A percentile compares a stretch with the other conserved stretches of the same genome.
phyloP scores from a whole-genome alignment of 2,797 vertebrate genomes.

The Cuculus canorus region DNA sequence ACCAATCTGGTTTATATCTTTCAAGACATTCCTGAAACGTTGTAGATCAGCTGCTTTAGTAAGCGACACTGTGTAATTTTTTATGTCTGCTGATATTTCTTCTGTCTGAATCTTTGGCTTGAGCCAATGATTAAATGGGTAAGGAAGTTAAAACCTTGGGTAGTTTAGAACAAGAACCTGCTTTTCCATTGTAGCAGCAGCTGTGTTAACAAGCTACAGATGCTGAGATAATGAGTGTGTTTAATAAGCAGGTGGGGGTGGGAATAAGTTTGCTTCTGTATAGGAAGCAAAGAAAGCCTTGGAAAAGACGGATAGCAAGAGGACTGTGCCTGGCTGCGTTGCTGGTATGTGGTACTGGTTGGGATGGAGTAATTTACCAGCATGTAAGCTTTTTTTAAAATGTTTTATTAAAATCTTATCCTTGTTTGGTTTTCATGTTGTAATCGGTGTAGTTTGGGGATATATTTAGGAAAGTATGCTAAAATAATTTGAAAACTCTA shows the following conservation, averaged over 20 bases:
- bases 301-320: not conserved
- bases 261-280: not conserved
- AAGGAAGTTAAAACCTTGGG: not conserved
- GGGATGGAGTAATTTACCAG: not conserved
- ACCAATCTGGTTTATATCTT: not conserved
- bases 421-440: not conserved
- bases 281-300: not conserved
- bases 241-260: not conserved
- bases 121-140: not conserved
- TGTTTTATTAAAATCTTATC: not conserved
- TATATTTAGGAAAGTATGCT: not conserved
- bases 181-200: not conserved
- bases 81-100: not conserved
- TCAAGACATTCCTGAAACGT: not conserved
- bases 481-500: not conserved
- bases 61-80: not conserved
- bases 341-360: not conserved
- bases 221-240: not conserved
- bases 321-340: not conserved
- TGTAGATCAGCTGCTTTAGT: not conserved
- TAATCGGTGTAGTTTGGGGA: not conserved
- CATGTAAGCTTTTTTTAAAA: not conserved
- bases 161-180: not conserved
- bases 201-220: not conserved
- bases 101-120: not conserved